phyloP scores from a whole-genome alignment of 64 coral and sea anemone species.

The Stichodactyla mertensii region DNA sequence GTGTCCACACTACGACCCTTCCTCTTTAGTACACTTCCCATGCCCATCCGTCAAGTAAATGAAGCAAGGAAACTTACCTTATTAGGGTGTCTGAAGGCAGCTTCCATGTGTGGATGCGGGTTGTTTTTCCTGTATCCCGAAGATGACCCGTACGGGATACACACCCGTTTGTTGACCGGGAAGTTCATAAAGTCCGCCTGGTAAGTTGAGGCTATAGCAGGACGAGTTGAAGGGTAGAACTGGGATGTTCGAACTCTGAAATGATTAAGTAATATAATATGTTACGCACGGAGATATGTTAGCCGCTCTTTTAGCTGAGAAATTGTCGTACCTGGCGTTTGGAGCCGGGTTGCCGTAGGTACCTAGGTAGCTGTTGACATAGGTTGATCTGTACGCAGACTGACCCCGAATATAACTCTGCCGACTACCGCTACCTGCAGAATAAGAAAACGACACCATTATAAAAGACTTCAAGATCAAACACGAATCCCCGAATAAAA shows the following conservation, averaged over 20 bases:
- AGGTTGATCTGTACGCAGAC: slow-evolving; percentile 23
- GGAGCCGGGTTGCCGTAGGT: slow-evolving; percentile 31
- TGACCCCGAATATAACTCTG: background rate
- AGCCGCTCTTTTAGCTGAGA: no score
- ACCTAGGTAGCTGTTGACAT: slow-evolving; percentile 44
- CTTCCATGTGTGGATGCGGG: slow-evolving; percentile 75
- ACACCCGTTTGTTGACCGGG: slow-evolving; percentile 5
- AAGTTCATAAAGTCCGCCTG: slow-evolving; percentile 47
- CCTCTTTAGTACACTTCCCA: no score
- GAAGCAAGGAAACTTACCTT: slow-evolving; percentile 27
- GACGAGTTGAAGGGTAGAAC: slow-evolving; percentile 54
- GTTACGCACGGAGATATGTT: no score
- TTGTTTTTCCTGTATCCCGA: slow-evolving; percentile 80
- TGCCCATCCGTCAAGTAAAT: background rate
- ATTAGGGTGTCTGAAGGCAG: slow-evolving; percentile 56
- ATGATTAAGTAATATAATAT: background rate
- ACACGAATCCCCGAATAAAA: no score
- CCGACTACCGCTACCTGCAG: background rate
- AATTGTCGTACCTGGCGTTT: slow-evolving; percentile 32
- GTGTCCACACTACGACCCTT: no score
- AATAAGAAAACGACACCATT: background rate
- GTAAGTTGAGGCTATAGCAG: slow-evolving; percentile 62
- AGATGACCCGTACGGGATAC: slow-evolving; percentile 55
- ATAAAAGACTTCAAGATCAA: no score
- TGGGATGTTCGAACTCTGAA: slow-evolving; percentile 67